Evolutionary conservation across 1,140 invertebrate genomes (phyloP).

Genomic region (Helicoverpa zea): DNA sequence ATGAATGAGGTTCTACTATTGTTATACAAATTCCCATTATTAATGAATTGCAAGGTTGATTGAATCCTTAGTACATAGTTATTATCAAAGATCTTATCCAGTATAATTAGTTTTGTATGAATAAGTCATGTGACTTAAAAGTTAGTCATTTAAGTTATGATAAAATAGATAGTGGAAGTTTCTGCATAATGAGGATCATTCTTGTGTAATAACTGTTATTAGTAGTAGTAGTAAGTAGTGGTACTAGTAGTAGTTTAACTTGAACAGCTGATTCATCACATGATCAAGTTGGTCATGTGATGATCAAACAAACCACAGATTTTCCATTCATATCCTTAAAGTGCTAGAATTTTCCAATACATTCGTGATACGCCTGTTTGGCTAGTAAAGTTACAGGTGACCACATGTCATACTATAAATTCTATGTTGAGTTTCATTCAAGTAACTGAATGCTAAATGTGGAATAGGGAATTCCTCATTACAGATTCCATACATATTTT

Average conservation of each 20-base stretch:
- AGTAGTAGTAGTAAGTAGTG: background rate
- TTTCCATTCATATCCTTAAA: constrained; percentile 3
- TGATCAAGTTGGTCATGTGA: constrained; percentile 77
- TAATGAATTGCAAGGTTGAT: background rate
- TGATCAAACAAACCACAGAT: constrained; percentile 44
- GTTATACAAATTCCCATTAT: background rate
- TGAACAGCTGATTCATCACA: constrained; percentile 64
- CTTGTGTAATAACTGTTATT: background rate
- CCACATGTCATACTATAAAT: background rate
- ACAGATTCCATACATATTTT: background rate
- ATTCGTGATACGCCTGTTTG: background rate
- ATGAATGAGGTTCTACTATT: background rate
- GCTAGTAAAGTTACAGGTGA: background rate
- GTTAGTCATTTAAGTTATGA: background rate
- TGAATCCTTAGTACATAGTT: constrained; percentile 3
- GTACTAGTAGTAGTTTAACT: background rate
- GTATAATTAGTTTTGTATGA: background rate
- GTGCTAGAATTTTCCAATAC: background rate
- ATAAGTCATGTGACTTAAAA: constrained; percentile 6
- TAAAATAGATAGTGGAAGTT: background rate
- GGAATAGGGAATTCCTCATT: background rate
- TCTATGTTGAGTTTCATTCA: background rate
- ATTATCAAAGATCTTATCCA: constrained; percentile 10
- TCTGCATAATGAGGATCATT: background rate
- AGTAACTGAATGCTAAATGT: background rate